A percentile compares a stretch with the other conserved stretches of the same genome.
phyloP scores from a whole-genome alignment of 2,113 vertebrate genomes.

The Oncorhynchus masou region DNA sequence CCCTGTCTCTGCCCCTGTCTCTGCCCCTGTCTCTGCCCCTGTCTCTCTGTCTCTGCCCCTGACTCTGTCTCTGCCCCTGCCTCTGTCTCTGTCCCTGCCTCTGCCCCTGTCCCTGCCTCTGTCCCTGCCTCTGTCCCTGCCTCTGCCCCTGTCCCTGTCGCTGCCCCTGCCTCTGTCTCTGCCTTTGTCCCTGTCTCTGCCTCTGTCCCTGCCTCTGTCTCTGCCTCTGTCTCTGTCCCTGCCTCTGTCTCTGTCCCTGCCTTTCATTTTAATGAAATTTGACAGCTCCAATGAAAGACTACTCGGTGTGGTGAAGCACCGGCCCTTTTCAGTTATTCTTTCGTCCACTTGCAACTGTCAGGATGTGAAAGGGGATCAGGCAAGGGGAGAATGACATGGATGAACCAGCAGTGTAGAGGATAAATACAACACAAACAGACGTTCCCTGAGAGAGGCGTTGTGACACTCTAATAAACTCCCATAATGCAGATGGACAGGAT shows the following conservation, averaged over 20 bases:
- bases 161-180: too few relatives aligned
- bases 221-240: too few relatives aligned
- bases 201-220: fast-evolving
- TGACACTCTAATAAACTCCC: conserved; percentile 38
- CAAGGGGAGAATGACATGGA: conserved; percentile 54
- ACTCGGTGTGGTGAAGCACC: neutral
- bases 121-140: too few relatives aligned
- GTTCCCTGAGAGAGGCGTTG: conserved; percentile 44
- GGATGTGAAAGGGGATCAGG: conserved; percentile 53
- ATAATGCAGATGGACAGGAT: conserved; percentile 39
- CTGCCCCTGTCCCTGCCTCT: too few relatives aligned
- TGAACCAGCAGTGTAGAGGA: conserved; percentile 38
- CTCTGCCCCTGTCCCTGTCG: too few relatives aligned
- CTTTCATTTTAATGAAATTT: conserved; percentile 58
- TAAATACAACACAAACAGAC: conserved; percentile 42
- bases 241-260: neutral
- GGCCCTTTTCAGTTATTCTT: conserved; percentile 42
- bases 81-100: too few relatives aligned
- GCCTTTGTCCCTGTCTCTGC: fast-evolving
- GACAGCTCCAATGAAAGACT: conserved; percentile 53
- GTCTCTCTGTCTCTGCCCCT: too few relatives aligned
- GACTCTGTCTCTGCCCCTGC: too few relatives aligned
- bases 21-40: too few relatives aligned
- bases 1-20: too few relatives aligned
- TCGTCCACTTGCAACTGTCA: conserved; percentile 37